Conservation (phyloP, 2,888 invertebrate species). For the Idaea biselata region DNA sequence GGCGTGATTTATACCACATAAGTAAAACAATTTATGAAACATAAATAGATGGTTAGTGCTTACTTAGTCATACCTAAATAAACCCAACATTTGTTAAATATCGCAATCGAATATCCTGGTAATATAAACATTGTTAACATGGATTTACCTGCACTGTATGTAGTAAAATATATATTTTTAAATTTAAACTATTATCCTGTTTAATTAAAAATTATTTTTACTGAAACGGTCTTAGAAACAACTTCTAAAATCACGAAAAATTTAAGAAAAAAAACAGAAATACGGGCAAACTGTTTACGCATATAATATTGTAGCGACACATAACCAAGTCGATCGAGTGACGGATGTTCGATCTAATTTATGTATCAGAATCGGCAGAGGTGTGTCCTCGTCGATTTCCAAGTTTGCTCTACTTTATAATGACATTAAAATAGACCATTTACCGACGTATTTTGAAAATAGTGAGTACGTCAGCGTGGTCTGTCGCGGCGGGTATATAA, state of each 20-base stretch:
- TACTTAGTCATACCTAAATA: no score
- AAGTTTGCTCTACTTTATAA: not conserved
- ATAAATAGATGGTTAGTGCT: no score
- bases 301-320: not conserved
- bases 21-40: no score
- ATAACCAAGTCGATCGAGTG: not conserved
- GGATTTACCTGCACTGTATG: no score
- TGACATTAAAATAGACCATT: not conserved
- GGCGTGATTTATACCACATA: no score
- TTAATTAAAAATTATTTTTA: no score
- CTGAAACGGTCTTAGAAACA: no score
- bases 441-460: not conserved
- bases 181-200: no score
- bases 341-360: not conserved
- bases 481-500: constrained; percentile 41
- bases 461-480: constrained; percentile 7
- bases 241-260: not conserved
- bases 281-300: not conserved
- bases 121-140: no score
- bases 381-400: not conserved
- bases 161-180: no score
- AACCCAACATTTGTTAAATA: no score
- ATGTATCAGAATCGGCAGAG: not conserved
- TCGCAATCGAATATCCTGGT: no score
- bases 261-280: not conserved